phyloP scores from a whole-genome alignment of 1,140 invertebrate genomes.

The Lasioglossum baleicum region DNA sequence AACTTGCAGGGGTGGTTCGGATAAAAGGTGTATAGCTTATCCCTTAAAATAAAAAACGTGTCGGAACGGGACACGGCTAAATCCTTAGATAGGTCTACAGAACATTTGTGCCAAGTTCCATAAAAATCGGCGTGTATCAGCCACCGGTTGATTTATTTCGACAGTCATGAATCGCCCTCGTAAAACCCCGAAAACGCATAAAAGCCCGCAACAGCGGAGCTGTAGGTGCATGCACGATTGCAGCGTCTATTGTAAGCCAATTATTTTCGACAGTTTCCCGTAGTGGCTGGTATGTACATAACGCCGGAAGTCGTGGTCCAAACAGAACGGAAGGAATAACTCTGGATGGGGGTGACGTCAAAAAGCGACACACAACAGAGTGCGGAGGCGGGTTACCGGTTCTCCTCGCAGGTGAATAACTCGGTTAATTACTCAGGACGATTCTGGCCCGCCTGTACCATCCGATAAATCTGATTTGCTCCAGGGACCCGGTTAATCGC shows the following conservation, averaged over 20 bases:
- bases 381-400: neutral
- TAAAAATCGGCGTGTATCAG: too few species aligned
- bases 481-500: conserved; percentile 52
- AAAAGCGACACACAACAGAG: neutral
- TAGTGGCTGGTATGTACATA: neutral
- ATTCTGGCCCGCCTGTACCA: conserved; percentile 22
- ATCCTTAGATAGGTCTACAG: too few species aligned
- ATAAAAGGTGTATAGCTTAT: too few species aligned
- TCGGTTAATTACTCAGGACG: conserved; percentile 49
- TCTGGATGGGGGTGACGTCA: neutral
- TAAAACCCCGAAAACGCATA: too few species aligned
- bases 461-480: conserved; percentile 52
- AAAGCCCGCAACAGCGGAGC: too few species aligned
- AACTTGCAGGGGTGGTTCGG: too few species aligned
- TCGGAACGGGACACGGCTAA: too few species aligned
- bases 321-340: neutral
- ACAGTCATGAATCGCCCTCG: too few species aligned
- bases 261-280: neutral
- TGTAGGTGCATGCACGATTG: too few species aligned
- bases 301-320: neutral
- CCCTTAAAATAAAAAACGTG: too few species aligned
- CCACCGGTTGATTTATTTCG: too few species aligned
- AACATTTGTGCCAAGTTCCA: too few species aligned
- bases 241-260: neutral
- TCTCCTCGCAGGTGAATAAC: conserved; percentile 36